These are phyloP conservation scores for Chionodraco myersi DNA, from an alignment of 2,113 vertebrate species.

Conservation along the genomic window DNA sequence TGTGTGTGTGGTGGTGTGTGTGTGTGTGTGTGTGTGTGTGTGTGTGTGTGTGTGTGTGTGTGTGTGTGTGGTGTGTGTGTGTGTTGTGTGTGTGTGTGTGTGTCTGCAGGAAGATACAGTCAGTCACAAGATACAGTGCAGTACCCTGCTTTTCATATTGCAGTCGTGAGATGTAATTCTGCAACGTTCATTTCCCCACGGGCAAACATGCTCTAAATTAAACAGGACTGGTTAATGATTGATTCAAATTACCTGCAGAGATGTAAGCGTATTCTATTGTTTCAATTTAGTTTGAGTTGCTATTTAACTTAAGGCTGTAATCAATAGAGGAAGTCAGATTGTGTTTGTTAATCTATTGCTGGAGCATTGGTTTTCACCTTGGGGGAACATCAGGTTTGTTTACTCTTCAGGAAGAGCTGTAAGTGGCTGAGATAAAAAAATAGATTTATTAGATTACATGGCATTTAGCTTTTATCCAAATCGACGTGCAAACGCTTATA, in stretches of 20 bases:
- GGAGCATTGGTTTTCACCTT: neutral
- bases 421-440: neutral
- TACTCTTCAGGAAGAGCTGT: too few relatives aligned
- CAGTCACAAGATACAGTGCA: too few relatives aligned
- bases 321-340: neutral
- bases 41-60: too few relatives aligned
- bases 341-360: neutral
- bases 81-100: too few relatives aligned
- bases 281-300: neutral
- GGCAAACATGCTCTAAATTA: slow-evolving; percentile 11
- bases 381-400: too few relatives aligned
- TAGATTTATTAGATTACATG: too few relatives aligned
- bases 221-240: neutral
- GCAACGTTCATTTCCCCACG: slow-evolving; percentile 19
- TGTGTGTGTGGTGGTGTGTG: too few relatives aligned
- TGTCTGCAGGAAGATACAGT: neutral
- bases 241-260: neutral
- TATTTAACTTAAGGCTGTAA: neutral
- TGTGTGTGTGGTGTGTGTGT: too few relatives aligned
- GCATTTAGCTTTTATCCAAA: too few relatives aligned
- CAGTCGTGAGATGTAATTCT: slow-evolving; percentile 13
- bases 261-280: slow-evolving; percentile 7
- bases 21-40: too few relatives aligned
- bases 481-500: too few relatives aligned
- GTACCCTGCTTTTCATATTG: slow-evolving; percentile 19